phyloP scores from a whole-genome alignment of 2,113 vertebrate species.

The Struthio camelus region DNA sequence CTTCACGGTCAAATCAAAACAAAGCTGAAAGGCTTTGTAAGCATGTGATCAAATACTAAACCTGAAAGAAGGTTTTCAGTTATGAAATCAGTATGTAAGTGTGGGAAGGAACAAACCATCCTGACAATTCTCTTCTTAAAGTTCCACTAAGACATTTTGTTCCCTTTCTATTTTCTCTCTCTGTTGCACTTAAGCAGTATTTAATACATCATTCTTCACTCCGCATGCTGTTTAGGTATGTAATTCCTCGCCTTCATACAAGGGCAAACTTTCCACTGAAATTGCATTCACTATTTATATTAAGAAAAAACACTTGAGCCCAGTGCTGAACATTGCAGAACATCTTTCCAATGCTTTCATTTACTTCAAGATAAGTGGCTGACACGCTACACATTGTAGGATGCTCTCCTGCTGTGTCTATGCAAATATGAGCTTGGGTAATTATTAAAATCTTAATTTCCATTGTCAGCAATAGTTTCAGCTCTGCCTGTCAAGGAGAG shows the following conservation, averaged over 20 bases:
- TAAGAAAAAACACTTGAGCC: neutral
- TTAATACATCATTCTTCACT: neutral
- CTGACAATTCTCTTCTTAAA: neutral
- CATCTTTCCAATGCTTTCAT: slow-evolving; percentile 1
- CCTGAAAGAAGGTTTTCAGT: neutral
- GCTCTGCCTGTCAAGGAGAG: neutral
- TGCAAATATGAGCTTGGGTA: slow-evolving; percentile 16
- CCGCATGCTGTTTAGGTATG: neutral
- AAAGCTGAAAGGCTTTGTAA: neutral
- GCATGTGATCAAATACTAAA: neutral
- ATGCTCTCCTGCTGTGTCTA: slow-evolving; percentile 47
- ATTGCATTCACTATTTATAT: neutral
- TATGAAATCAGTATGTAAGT: neutral
- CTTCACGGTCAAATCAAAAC: neutral
- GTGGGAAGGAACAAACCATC: neutral
- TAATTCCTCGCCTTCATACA: neutral
- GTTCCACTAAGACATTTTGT: neutral
- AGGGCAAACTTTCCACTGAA: neutral
- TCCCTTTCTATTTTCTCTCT: neutral
- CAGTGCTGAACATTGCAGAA: neutral
- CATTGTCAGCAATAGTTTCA: slow-evolving; percentile 44
- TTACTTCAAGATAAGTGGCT: neutral
- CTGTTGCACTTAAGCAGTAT: neutral
- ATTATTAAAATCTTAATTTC: slow-evolving; percentile 51
- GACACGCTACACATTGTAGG: neutral